Evolutionary conservation across 2,888 invertebrate genomes (phyloP), one percentile per base, ranked within the genome.

Genomic region (Norana najaformis): DNA sequence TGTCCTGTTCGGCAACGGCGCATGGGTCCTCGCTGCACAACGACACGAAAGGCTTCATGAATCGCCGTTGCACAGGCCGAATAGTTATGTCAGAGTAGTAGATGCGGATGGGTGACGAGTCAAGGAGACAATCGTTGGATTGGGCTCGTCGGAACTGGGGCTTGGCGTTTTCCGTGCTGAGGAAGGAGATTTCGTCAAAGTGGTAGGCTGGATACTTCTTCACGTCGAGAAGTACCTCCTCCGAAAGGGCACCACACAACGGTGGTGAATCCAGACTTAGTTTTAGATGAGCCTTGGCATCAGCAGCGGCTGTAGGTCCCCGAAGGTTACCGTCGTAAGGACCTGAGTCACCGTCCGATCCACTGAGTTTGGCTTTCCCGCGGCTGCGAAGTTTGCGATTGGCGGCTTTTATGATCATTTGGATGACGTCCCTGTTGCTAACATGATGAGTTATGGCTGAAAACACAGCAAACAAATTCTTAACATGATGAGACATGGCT

Each of bases 351-450:
- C 34, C 34, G 89, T 37, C 53, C 13, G 89, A 89, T 1, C 89
- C 89, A 47, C 53, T 36, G 53, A 37, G n/a, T 47, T 53, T 89
- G 35, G 89, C 6, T 34, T 37, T 89, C 90, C 92, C 92, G 82
- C 92, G 93, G 41, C 91, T 97, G 96, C 94, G 92, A 39, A 94
- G 92, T 95, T 97, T 97, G 93, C 97, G 96, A 95, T 97, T 97
- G 89, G 97, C 97, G 91, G 97, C 97, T 92, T 96, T 96, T 94
- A 97, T 97, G 93, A 97, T 97, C 53, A 97, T 97, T 69, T 97
- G 96, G 92, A 96, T 96, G 92, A 96, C 96, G 93, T 96, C 96
- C 94, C 96, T 96, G 92, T 96, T 96, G 92, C 96, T 95, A 91
- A 96, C 95, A 34, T 41, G 47, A 30, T 85, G 85, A 36, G 85